Evolutionary conservation across 2,113 vertebrate species (phyloP).

Genomic region (Colinus virginianus): DNA sequence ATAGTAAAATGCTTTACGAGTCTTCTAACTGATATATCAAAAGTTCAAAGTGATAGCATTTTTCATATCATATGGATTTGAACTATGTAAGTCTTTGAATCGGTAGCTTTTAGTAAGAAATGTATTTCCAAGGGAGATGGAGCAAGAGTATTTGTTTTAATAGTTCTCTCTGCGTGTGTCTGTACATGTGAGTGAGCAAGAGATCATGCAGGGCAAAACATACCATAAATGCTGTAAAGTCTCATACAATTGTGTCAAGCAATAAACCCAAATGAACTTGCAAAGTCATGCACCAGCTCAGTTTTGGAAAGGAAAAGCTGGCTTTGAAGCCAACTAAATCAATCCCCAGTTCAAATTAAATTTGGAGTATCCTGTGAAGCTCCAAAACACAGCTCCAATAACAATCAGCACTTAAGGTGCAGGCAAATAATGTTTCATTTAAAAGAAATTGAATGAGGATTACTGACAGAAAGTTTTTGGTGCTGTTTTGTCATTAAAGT

Average conservation of each 20-base stretch:
- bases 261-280: constrained; percentile 80
- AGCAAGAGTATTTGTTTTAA: constrained; percentile 17
- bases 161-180: neutral
- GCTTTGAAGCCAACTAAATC: constrained; percentile 80
- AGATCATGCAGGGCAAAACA: constrained; percentile 65
- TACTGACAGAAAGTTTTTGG: constrained; percentile 75
- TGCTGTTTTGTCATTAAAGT: constrained; percentile 77
- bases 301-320: constrained; percentile 75
- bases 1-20: constrained; percentile 24
- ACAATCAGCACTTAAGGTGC: constrained; percentile 74
- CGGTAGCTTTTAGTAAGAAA: constrained; percentile 2
- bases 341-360: constrained; percentile 83
- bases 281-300: constrained; percentile 76
- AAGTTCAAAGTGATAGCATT: neutral
- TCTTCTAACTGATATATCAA: neutral
- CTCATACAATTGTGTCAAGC: constrained; percentile 65
- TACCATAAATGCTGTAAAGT: constrained; percentile 69
- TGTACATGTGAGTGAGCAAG: constrained; percentile 18
- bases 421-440: constrained; percentile 80
- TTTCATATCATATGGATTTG: neutral
- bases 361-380: constrained; percentile 78
- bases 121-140: neutral
- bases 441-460: constrained; percentile 79
- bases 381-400: constrained; percentile 75
- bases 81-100: neutral